Conservation (phyloP, 2,888 invertebrate genomes). For the Linnaemya tessellans region DNA sequence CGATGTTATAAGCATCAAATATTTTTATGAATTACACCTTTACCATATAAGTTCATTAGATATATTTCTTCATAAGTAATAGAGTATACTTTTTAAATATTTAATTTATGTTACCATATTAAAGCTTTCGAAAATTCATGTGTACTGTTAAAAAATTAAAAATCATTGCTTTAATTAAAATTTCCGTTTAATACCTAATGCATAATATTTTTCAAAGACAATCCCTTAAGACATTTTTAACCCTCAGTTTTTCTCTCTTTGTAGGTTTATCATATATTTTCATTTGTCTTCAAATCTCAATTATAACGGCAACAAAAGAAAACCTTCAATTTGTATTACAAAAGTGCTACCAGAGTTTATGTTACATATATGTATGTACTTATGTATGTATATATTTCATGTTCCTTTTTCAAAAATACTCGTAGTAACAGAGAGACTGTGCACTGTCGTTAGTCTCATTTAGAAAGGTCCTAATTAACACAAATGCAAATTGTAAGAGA, state of each 20-base stretch:
- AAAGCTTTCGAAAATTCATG: not conserved
- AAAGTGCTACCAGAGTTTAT: conserved; percentile 33
- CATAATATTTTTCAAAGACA: conserved; percentile 3
- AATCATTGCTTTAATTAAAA: conserved; percentile 28
- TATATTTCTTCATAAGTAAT: not conserved
- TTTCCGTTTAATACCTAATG: conserved; percentile 29
- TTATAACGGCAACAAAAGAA: conserved; percentile 57
- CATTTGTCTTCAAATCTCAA: conserved; percentile 33
- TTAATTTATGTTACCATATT: not conserved
- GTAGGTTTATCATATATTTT: conserved; percentile 18
- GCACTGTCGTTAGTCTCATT: too few species aligned
- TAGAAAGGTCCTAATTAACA: too few species aligned
- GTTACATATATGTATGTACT: too few species aligned
- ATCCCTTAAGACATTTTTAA: conserved; percentile 40
- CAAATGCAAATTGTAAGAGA: not conserved
- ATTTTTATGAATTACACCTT: too few species aligned
- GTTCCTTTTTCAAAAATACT: too few species aligned
- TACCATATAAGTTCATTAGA: too few species aligned
- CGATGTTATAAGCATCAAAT: too few species aligned
- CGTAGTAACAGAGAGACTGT: too few species aligned
- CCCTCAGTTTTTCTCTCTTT: conserved; percentile 47
- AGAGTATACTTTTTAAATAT: not conserved
- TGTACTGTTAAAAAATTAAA: not conserved
- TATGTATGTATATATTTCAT: not conserved
- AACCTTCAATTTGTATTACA: conserved; percentile 49